A percentile compares a stretch with the other conserved stretches of the same genome.
Conservation (phyloP, 2,113 vertebrate species). For the Agelaius phoeniceus region DNA sequence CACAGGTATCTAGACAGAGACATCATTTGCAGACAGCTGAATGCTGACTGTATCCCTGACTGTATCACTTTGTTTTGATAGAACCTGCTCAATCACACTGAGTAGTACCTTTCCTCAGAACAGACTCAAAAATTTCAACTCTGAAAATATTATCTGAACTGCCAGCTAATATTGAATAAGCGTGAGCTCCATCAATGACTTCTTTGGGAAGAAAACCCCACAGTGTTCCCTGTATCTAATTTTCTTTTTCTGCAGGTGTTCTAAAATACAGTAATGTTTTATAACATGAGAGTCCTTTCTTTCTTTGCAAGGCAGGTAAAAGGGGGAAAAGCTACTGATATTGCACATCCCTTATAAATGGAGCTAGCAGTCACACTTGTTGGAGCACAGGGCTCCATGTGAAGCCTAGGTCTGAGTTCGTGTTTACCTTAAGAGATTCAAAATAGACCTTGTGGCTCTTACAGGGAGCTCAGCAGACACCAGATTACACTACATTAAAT, state of each 20-base stretch:
- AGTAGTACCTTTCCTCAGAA: background rate
- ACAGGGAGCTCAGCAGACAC: background rate
- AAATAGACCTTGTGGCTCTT: background rate
- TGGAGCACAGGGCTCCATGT: background rate
- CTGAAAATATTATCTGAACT: background rate
- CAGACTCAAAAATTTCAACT: background rate
- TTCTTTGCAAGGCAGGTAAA: background rate
- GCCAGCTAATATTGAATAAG: background rate
- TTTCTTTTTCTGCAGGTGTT: background rate
- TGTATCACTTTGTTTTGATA: background rate
- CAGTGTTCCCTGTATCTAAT: background rate
- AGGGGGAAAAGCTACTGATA: background rate
- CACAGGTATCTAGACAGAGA: background rate
- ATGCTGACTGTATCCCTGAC: background rate
- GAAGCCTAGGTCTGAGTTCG: background rate
- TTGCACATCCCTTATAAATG: background rate
- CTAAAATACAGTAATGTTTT: background rate
- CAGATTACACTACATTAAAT: background rate
- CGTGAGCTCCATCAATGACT: background rate
- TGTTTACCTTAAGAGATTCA: background rate
- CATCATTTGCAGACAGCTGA: background rate
- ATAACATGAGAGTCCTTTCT: fast-evolving
- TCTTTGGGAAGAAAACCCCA: background rate
- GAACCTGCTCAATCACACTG: background rate
- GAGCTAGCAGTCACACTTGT: background rate